These are phyloP conservation scores for Cinara cedri DNA, from an alignment of 2,888 invertebrate species.

Conservation along the genomic window DNA sequence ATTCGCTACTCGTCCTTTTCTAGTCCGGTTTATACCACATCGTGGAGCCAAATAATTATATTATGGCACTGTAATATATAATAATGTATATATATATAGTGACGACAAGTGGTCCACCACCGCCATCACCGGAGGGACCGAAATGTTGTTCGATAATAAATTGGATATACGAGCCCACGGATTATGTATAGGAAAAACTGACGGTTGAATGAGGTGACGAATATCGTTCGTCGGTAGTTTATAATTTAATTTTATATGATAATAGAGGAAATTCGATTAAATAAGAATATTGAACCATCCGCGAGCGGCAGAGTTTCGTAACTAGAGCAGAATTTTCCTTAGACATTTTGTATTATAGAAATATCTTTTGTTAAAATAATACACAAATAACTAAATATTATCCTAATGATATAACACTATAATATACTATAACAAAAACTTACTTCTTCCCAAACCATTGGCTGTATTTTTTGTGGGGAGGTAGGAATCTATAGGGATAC, in stretches of 20 bases:
- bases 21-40: not conserved
- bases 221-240: not conserved
- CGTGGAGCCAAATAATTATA: slow-evolving; percentile 14
- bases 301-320: too few relatives aligned
- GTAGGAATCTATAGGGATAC: too few relatives aligned
- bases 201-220: not conserved
- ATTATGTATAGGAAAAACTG: not conserved
- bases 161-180: not conserved
- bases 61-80: slow-evolving; percentile 17
- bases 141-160: slow-evolving; percentile 33
- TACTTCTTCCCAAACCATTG: too few relatives aligned
- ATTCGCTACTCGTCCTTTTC: slow-evolving; percentile 9
- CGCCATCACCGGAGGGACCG: not conserved
- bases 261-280: not conserved
- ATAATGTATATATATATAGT: not conserved
- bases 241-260: not conserved
- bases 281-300: not conserved
- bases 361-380: too few relatives aligned
- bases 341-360: too few relatives aligned
- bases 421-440: too few relatives aligned
- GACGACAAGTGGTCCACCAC: not conserved
- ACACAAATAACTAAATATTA: too few relatives aligned
- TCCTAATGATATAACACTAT: too few relatives aligned
- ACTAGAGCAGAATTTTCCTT: too few relatives aligned
- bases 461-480: too few relatives aligned